phyloP scores from a whole-genome alignment of 2,797 vertebrate genomes.

The Ambastaia sidthimunki region DNA sequence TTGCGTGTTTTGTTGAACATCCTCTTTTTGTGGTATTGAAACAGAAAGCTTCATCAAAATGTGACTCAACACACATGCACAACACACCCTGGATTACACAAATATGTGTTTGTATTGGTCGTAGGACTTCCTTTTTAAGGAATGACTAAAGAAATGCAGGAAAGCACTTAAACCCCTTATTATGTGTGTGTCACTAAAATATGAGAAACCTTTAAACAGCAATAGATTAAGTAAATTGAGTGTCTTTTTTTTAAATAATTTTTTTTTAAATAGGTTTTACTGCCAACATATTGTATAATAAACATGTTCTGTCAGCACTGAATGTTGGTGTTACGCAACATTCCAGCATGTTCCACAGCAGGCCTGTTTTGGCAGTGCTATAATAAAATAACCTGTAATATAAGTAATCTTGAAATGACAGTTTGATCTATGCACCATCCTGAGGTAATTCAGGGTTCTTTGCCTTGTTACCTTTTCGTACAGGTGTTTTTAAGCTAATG shows the following conservation, averaged over 20 bases:
- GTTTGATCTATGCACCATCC: conserved; percentile 40
- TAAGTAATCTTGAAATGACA: conserved; percentile 7
- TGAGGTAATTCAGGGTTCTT: conserved; percentile 39
- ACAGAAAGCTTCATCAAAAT: conserved; percentile 32
- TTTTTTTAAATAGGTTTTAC: conserved; percentile 37
- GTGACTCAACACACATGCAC: conserved; percentile 60
- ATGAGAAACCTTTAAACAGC: conserved; percentile 23
- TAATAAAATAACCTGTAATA: conserved; percentile 2
- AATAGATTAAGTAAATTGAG: conserved; percentile 17
- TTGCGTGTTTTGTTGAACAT: conserved; percentile 9
- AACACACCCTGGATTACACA: conserved; percentile 64
- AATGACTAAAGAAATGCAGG: conserved; percentile 35
- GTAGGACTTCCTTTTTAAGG: conserved; percentile 64
- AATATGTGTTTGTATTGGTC: conserved; percentile 55
- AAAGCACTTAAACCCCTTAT: conserved; percentile 63
- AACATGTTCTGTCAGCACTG: conserved; percentile 13
- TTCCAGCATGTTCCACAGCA: conserved; percentile 3
- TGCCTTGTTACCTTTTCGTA: conserved; percentile 4
- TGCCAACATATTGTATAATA: conserved; percentile 31
- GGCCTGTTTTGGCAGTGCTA: conserved; percentile 9
- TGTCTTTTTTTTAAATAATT: conserved; percentile 1
- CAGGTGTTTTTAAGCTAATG: conserved; percentile 15
- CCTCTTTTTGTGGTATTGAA: conserved; percentile 2
- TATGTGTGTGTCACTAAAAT: conserved; percentile 28
- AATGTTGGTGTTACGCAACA: conserved; percentile 23